phyloP scores from a whole-genome alignment of 1,140 invertebrate species.

The Akabosia matsudoensis region DNA sequence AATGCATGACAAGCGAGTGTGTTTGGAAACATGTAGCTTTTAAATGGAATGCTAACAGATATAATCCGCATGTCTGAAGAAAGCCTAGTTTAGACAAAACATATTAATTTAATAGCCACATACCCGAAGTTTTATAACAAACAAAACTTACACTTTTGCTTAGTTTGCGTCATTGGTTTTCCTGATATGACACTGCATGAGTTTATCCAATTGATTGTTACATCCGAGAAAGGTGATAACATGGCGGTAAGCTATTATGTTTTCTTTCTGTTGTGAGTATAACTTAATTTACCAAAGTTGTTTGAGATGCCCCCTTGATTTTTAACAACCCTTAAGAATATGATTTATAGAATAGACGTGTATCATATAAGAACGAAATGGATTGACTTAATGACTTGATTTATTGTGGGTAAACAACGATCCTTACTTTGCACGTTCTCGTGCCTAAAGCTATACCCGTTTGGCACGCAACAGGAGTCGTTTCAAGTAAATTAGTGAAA shows the following conservation, averaged over 20 bases:
- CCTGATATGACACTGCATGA: not conserved
- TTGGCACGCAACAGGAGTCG: too few species aligned
- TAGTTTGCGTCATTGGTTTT: constrained; percentile 9
- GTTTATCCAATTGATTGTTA: not conserved
- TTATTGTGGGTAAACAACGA: too few species aligned
- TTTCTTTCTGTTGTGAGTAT: not conserved
- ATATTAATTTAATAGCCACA: too few species aligned
- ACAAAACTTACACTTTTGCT: not conserved
- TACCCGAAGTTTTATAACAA: not conserved
- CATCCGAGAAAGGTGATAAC: not conserved
- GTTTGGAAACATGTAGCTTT: not conserved
- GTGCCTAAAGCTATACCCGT: too few species aligned
- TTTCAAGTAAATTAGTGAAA: too few species aligned
- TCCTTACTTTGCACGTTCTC: too few species aligned
- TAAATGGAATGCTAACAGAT: not conserved
- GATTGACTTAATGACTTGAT: too few species aligned
- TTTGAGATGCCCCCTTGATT: too few species aligned
- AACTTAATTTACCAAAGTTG: too few species aligned
- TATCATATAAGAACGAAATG: too few species aligned
- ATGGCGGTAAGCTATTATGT: not conserved
- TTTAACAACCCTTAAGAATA: too few species aligned
- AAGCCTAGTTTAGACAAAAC: not conserved
- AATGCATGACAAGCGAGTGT: not conserved
- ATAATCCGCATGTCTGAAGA: not conserved
- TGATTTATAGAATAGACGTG: too few species aligned